phyloP scores from a whole-genome alignment of 2,888 invertebrate genomes.

The Rhagium mordax region DNA sequence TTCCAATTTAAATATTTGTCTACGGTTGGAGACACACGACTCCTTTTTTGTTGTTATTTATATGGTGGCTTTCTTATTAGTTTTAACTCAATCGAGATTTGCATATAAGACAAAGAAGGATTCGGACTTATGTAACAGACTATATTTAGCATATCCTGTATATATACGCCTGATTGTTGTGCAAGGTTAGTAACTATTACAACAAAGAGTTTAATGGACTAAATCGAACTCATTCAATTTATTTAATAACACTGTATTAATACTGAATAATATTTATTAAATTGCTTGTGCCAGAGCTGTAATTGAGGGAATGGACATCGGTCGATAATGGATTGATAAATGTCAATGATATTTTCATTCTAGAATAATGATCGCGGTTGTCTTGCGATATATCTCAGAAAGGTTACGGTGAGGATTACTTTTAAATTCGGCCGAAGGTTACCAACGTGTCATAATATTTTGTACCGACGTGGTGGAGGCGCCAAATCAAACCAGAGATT shows the following conservation, averaged over 20 bases:
- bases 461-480: too few species aligned
- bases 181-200: constrained; percentile 34
- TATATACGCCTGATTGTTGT: constrained; percentile 26
- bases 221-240: constrained; percentile 23
- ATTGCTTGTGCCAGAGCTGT: background rate
- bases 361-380: background rate
- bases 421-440: background rate
- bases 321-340: background rate
- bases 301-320: background rate
- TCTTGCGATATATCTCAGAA: background rate
- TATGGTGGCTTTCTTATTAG: background rate
- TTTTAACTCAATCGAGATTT: background rate
- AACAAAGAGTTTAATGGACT: constrained; percentile 34
- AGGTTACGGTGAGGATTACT: background rate
- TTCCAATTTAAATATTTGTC: background rate
- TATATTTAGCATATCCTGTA: constrained; percentile 15
- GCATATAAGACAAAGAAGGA: constrained; percentile 1
- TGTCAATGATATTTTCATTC: background rate
- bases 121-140: constrained; percentile 1
- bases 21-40: background rate
- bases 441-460: too few species aligned
- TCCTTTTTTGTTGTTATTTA: background rate
- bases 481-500: too few species aligned
- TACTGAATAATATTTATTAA: constrained; percentile 11
- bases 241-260: constrained; percentile 11